Conservation (phyloP, 2,113 vertebrate species). For the Callaeas wilsoni region DNA sequence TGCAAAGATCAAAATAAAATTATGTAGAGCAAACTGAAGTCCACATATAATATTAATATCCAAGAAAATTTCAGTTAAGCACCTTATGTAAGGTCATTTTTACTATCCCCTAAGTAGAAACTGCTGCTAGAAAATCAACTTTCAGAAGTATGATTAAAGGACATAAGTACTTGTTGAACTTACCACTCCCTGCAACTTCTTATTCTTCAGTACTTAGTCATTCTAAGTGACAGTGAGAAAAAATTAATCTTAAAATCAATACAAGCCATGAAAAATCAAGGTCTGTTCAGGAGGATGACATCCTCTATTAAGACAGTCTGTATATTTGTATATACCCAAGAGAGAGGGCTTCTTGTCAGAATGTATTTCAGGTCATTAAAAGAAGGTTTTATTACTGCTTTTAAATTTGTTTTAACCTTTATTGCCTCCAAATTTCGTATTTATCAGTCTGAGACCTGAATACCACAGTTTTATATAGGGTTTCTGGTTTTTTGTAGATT, state of each 20-base stretch:
- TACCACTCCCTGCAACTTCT: not conserved
- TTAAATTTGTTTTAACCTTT: not conserved
- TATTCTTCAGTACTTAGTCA: not conserved
- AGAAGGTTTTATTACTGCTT: not conserved
- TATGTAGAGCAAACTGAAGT: not conserved
- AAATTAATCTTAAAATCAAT: not conserved
- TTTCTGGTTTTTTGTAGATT: not conserved
- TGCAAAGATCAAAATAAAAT: not conserved
- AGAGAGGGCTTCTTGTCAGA: not conserved
- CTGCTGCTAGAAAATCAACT: not conserved
- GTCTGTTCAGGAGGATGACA: not conserved
- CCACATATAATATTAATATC: not conserved
- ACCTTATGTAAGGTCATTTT: not conserved
- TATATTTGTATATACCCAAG: not conserved
- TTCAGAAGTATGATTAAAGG: not conserved
- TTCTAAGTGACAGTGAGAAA: not conserved
- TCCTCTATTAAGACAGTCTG: not conserved
- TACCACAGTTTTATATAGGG: not conserved
- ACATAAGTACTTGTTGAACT: not conserved
- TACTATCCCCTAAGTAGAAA: not conserved
- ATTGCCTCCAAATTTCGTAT: not conserved
- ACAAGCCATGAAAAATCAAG: not conserved
- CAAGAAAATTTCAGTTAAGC: not conserved
- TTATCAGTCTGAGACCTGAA: not conserved
- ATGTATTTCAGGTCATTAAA: not conserved